Evolutionary conservation across 2,888 invertebrate species (phyloP), one percentile per base, ranked within the genome.

Genomic region (Xestobium rufovillosum): DNA sequence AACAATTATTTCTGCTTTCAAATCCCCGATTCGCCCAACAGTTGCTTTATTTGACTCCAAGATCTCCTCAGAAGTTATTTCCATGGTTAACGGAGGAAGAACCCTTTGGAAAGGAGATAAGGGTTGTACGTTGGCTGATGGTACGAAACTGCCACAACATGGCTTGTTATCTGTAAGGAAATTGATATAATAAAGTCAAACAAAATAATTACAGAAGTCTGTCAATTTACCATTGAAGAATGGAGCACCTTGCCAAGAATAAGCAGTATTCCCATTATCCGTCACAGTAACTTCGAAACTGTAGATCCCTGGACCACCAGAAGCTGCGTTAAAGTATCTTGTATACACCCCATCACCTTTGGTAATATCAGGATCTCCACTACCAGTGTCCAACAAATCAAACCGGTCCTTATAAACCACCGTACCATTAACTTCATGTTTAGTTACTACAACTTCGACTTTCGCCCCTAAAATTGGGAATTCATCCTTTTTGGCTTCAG

Each of bases 301-400:
- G 50, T 72, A 73, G 19, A 64, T 52, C 10, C 73, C 72, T 1
- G 67, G 59, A 19, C 68, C 67, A 30, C 64, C 61, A 13, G 60
- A 59, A 3, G 63, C 61, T n/a, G 72, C 68, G 42, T 65, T 69
- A 46, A 75, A 73, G 53, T 76, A 78, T 28, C 76, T 66, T 1
- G 78, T 73, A 52, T 80, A 80, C 8, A 80, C 67, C 1, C 80
- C 80, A 57, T 80, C 80, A 1, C 73, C 73, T 55, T 68, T 70
- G 13, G 71, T 72, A 14, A 78, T 67, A 56, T 80, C 80, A 0
- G 78, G 76, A 61, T 78, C 78, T 42, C 76, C 76, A 47, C 71
- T 68, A 6, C 78, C 78, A 28, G 70, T 72, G 56, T 78, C 78
- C 31, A 72, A 55, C 2, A 78, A 59, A 41, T 70, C 68, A 31